phyloP scores from a whole-genome alignment of 2,113 vertebrate species.

The Erythrocercus mccallii region DNA sequence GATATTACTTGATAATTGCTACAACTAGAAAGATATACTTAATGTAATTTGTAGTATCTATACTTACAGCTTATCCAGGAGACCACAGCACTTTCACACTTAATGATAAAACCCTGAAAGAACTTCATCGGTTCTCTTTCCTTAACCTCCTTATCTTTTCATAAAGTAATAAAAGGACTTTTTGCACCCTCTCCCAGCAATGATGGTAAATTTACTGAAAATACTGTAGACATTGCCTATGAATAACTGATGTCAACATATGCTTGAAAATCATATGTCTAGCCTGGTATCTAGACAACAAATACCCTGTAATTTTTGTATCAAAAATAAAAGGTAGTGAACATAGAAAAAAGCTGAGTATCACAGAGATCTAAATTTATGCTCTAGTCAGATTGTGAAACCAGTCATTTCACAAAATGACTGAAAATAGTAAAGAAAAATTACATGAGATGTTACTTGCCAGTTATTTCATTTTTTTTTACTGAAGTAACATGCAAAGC shows the following conservation, averaged over 20 bases:
- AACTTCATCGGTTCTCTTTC: background rate
- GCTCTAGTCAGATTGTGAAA: background rate
- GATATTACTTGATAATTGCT: background rate
- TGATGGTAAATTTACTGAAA: background rate
- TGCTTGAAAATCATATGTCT: background rate
- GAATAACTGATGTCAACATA: background rate
- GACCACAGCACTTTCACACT: background rate
- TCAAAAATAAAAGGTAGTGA: background rate
- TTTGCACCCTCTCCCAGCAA: background rate
- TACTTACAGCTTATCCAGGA: background rate
- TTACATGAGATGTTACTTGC: background rate
- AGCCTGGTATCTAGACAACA: background rate
- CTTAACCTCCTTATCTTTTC: background rate
- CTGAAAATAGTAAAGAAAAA: conserved; percentile 16
- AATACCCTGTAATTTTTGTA: conserved; percentile 17
- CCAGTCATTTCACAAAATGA: conserved; percentile 29
- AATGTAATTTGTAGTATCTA: background rate
- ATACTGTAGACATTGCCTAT: background rate
- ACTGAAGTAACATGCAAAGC: background rate
- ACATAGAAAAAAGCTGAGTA: background rate
- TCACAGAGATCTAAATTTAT: background rate
- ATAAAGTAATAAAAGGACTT: background rate
- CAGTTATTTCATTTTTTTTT: conserved; percentile 3
- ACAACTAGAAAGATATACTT: background rate
- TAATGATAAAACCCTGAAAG: background rate